Evolutionary conservation across 2,888 invertebrate genomes (phyloP).

Genomic region (Pristionchus japonicus): DNA sequence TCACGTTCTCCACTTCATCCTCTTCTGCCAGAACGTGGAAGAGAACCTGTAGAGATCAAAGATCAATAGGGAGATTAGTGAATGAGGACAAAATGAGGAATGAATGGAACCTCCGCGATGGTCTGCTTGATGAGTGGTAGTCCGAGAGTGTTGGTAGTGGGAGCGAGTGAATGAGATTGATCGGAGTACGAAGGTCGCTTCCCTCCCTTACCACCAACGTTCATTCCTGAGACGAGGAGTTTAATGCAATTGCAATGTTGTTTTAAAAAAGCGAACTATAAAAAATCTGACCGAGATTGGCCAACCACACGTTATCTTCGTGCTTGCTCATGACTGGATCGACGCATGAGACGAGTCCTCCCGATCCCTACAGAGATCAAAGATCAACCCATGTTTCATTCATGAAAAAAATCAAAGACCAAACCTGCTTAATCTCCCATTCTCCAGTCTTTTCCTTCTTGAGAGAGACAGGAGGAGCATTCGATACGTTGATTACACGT

Average conservation of each 20-base stretch:
- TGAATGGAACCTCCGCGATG: conserved; percentile 70
- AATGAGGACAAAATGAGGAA: too few species aligned
- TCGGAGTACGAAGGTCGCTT: conserved; percentile 47
- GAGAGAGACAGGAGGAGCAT: conserved; percentile 74
- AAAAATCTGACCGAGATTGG: conserved; percentile 67
- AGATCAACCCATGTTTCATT: not conserved
- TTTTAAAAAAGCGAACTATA: not conserved
- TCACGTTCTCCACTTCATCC: conserved; percentile 58
- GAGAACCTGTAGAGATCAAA: conserved; percentile 57
- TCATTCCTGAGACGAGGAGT: conserved; percentile 38
- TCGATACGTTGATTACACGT: conserved; percentile 75
- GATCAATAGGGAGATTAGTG: not conserved
- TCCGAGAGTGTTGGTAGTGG: conserved; percentile 74
- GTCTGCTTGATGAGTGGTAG: conserved; percentile 73
- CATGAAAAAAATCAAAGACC: not conserved
- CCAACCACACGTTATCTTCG: conserved; percentile 74
- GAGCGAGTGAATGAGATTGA: conserved; percentile 58
- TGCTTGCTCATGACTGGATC: conserved; percentile 75
- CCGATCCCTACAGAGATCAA: conserved; percentile 60
- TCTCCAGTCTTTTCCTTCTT: conserved; percentile 71
- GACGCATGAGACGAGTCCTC: conserved; percentile 75
- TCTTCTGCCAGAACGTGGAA: conserved; percentile 74
- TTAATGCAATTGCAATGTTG: not conserved
- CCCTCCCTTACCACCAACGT: conserved; percentile 49
- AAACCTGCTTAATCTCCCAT: conserved; percentile 70